Percentiles rank a stretch among this genome's conserved stretches.
Conservation (phyloP, 2,888 invertebrate species). For the Dolichomitus sp. region DNA sequence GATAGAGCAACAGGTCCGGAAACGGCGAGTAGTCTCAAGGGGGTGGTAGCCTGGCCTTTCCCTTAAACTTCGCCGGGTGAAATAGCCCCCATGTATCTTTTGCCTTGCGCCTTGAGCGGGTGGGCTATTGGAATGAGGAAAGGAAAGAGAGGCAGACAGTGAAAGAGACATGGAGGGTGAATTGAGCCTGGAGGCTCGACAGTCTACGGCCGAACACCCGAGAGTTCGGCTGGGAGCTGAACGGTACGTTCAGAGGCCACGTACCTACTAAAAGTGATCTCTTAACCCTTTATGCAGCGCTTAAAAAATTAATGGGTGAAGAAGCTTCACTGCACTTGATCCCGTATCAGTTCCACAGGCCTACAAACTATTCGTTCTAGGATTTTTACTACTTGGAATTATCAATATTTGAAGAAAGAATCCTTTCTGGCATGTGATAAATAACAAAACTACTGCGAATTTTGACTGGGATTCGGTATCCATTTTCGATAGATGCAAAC, state of each 20-base stretch:
- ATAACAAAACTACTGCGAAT: too few species aligned
- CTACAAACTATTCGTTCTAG: not conserved
- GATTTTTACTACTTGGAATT: not conserved
- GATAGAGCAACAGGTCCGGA: conserved; percentile 61
- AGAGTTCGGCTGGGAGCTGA: not conserved
- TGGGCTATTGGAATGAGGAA: conserved; percentile 33
- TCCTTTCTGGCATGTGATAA: not conserved
- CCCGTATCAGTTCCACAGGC: not conserved
- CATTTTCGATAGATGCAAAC: not conserved
- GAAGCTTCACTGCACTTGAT: not conserved
- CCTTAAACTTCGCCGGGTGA: conserved; percentile 26
- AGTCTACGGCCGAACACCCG: conserved; percentile 28
- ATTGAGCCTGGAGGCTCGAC: conserved; percentile 19
- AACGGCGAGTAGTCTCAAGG: conserved; percentile 26
- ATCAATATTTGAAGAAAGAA: not conserved
- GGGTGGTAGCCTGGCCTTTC: conserved; percentile 11
- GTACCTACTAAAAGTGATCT: not conserved
- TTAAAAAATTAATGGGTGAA: not conserved
- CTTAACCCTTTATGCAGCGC: not conserved
- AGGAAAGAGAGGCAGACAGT: conserved; percentile 6
- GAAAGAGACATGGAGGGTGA: conserved; percentile 1
- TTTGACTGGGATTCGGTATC: too few species aligned
- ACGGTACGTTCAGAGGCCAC: not conserved
- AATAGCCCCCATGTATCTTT: conserved; percentile 27
- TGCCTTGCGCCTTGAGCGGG: conserved; percentile 54